phyloP scores from a whole-genome alignment of 2,797 vertebrate genomes.

The Anabas testudineus region DNA sequence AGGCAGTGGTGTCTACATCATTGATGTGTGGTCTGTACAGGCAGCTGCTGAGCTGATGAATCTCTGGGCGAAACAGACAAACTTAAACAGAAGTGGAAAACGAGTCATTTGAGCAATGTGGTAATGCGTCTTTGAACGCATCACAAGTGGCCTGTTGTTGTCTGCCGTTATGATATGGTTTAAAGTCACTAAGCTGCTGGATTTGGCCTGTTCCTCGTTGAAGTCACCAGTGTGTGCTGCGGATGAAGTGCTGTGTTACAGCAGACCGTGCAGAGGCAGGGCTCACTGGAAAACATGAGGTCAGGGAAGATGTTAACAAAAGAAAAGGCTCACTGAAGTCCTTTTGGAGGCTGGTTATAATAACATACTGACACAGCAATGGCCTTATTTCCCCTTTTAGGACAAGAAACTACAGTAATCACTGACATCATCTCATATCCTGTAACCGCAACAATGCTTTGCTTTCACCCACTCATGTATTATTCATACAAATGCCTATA shows the following conservation, averaged over 20 bases:
- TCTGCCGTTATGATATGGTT: slow-evolving; percentile 47
- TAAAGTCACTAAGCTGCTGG: slow-evolving; percentile 51
- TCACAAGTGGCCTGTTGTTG: slow-evolving; percentile 44
- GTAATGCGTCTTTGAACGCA: slow-evolving; percentile 41
- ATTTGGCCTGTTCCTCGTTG: slow-evolving; percentile 56
- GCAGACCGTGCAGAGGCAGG: slow-evolving; percentile 64
- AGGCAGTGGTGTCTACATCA: slow-evolving; percentile 3
- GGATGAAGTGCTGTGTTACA: slow-evolving; percentile 59
- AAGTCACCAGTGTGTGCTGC: slow-evolving; percentile 63
- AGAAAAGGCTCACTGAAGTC: slow-evolving; percentile 64
- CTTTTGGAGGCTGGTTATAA: slow-evolving; percentile 60
- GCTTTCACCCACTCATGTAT: slow-evolving; percentile 15
- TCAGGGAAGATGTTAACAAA: slow-evolving; percentile 83
- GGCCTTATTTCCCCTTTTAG: slow-evolving; percentile 53
- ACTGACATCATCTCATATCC: slow-evolving; percentile 15
- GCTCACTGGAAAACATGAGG: slow-evolving; percentile 85
- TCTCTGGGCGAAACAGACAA: slow-evolving; percentile 57
- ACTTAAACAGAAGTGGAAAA: slow-evolving; percentile 50
- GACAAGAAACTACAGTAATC: slow-evolving; percentile 25
- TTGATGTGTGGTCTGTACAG: slow-evolving; percentile 28
- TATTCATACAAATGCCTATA: slow-evolving; percentile 6
- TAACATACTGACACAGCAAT: slow-evolving; percentile 56
- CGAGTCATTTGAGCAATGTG: slow-evolving; percentile 34
- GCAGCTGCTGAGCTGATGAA: slow-evolving; percentile 69
- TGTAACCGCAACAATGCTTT: slow-evolving; percentile 30